phyloP scores from a whole-genome alignment of 2,113 vertebrate genomes.

The Xiphophorus couchianus region DNA sequence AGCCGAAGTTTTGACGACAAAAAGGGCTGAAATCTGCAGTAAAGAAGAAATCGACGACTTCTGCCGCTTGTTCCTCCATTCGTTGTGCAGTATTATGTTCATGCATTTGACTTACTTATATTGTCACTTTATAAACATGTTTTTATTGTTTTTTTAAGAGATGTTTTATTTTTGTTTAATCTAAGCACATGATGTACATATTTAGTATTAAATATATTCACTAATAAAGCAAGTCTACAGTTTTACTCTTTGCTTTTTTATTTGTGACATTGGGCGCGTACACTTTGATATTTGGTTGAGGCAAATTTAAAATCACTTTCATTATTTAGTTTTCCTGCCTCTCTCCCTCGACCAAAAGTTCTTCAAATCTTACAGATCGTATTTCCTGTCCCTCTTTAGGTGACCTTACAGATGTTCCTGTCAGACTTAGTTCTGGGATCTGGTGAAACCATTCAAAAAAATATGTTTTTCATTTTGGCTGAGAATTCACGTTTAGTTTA shows the following conservation, averaged over 20 bases:
- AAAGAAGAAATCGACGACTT: background rate
- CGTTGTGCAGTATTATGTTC: background rate
- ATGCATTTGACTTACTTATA: conserved; percentile 3
- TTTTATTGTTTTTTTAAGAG: conserved; percentile 27
- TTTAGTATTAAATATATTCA: conserved; percentile 25
- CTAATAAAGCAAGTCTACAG: conserved; percentile 58
- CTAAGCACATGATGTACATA: conserved; percentile 39
- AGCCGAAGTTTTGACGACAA: background rate
- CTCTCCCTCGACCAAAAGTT: too few species aligned
- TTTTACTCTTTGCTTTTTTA: conserved; percentile 3
- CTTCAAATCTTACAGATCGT: too few species aligned
- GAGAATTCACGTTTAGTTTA: too few species aligned
- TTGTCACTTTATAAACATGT: conserved; percentile 18
- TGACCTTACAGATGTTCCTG: too few species aligned
- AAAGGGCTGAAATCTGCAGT: conserved; percentile 9
- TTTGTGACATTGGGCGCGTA: too few species aligned
- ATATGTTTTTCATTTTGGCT: background rate
- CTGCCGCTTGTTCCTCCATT: background rate
- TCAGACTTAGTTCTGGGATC: too few species aligned
- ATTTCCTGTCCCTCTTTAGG: too few species aligned
- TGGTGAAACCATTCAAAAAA: too few species aligned
- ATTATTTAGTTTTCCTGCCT: background rate
- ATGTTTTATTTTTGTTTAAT: conserved; percentile 29
- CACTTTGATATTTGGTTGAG: background rate
- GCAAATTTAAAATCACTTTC: background rate